Evolutionary conservation across 2,888 invertebrate genomes (phyloP), one percentile per base, ranked within the genome.

Genomic region (Lasioglossum oenotherae): DNA sequence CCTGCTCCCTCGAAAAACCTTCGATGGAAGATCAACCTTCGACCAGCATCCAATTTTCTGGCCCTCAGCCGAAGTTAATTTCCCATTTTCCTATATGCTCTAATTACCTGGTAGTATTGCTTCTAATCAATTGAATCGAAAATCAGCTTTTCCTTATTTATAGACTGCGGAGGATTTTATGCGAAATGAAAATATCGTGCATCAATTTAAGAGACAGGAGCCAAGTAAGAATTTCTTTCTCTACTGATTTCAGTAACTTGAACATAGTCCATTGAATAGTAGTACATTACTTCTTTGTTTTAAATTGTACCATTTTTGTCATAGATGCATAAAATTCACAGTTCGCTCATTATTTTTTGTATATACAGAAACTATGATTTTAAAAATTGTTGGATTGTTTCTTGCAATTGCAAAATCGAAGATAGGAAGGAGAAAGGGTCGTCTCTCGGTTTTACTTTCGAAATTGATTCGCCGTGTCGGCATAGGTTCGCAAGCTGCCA

Each of bases 401-500:
- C 3, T 12, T 44, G 41, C 41, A 44, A 12, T 12, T 44, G 44
- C 12, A 44, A 44, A 44, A 16, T 64, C 10, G 35, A 19, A 35
- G 10, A 64, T 14, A 5, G 3, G 12, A 14, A 19, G 19, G 35
- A 2, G 35, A 1, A 16, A 19, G 19, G 31, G 3, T 23, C 19
- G 35, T 10, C 35, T 4, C 1, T 69, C 74, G 74, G 67, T 87
- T 87, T 78, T 78, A 80, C 57, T 78, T 79, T 73, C 38, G 35
- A 79, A 87, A 87, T 87, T 83, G 87, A 87, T 87, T 87, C 77
- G 19, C 78, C n/a, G 73, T 75, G 53, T 53, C 27, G 76, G 53
- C 44, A 14, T 14, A 23, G 76, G 67, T 82, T 87, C 53, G 81
- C 87, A 87, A 87, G 83, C 87, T 87, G 87, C 87, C 78, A 87